Percentiles rank a stretch among this genome's conserved stretches.
Evolutionary conservation across 1,140 invertebrate species (phyloP).

Genomic region (Luehdorfia chinensis): DNA sequence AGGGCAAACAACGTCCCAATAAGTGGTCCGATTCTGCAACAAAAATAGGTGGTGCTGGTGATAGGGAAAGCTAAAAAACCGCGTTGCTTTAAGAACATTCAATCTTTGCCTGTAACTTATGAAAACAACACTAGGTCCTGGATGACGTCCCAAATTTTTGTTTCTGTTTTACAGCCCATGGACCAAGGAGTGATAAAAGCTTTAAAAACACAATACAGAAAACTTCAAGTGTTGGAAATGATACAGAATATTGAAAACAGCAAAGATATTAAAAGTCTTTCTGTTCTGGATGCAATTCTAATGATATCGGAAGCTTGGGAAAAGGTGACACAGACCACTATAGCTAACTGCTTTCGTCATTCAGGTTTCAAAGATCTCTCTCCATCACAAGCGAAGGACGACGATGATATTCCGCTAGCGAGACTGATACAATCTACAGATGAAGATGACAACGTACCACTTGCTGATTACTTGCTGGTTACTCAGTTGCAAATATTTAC

Average conservation of each 20-base stretch:
- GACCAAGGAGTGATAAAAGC: constrained; percentile 24
- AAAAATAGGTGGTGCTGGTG: constrained; percentile 30
- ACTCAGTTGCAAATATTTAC: constrained; percentile 27
- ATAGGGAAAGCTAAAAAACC: constrained; percentile 28
- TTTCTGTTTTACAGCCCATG: constrained; percentile 22
- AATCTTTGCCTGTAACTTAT: constrained; percentile 26
- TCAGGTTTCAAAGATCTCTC: constrained; percentile 28
- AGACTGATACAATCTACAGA: constrained; percentile 26
- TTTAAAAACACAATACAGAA: constrained; percentile 24
- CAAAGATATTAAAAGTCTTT: constrained; percentile 7
- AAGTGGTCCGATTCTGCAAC: constrained; percentile 19
- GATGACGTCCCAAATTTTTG: constrained; percentile 29
- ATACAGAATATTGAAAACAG: constrained; percentile 20
- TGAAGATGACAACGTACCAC: constrained; percentile 29
- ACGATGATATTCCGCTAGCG: constrained; percentile 25
- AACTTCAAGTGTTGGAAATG: constrained; percentile 20
- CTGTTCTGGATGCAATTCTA: constrained; percentile 22
- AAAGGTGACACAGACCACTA: constrained; percentile 22
- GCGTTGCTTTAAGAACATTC: constrained; percentile 27
- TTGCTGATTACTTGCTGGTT: constrained; percentile 28
- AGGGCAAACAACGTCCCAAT: constrained; percentile 24
- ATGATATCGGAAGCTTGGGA: constrained; percentile 25
- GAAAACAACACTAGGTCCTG: constrained; percentile 23
- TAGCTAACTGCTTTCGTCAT: constrained; percentile 25
- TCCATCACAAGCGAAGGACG: constrained; percentile 22